Conservation (phyloP, 2,797 vertebrate genomes). For the Tangara arthus region DNA sequence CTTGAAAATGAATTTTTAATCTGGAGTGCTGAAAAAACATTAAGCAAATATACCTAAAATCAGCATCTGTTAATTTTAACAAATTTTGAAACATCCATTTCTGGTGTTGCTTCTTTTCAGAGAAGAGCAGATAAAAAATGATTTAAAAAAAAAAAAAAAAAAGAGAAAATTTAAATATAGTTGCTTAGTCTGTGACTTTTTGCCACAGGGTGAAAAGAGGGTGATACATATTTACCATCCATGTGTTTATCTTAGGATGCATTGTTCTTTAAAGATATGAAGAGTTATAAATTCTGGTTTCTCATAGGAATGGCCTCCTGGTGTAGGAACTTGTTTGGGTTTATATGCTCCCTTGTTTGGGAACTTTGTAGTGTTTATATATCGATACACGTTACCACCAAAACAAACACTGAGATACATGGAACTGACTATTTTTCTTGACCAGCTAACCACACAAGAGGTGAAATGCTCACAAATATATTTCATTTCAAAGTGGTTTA, state of each 20-base stretch:
- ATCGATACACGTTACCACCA: neutral
- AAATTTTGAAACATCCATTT: neutral
- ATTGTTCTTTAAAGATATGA: neutral
- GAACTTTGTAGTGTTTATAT: neutral
- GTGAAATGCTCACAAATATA: neutral
- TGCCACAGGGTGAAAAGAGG: neutral
- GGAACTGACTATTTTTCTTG: neutral
- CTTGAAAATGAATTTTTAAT: neutral
- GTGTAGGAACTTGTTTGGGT: neutral
- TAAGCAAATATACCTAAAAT: neutral
- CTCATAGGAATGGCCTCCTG: neutral
- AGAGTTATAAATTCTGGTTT: neutral
- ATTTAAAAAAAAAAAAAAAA: neutral
- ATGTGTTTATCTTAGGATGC: neutral
- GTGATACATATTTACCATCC: neutral
- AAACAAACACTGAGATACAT: neutral
- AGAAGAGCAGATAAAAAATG: neutral
- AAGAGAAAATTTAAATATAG: neutral
- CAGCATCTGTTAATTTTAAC: neutral
- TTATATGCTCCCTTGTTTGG: too few relatives aligned
- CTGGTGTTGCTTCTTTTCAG: neutral
- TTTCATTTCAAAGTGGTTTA: neutral
- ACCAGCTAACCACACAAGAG: neutral
- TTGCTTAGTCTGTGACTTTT: neutral
- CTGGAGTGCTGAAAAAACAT: neutral